Evolutionary conservation across 2,797 vertebrate species (phyloP), one percentile per base, ranked within the genome.

Genomic region (Arctocebus calabarensis): DNA sequence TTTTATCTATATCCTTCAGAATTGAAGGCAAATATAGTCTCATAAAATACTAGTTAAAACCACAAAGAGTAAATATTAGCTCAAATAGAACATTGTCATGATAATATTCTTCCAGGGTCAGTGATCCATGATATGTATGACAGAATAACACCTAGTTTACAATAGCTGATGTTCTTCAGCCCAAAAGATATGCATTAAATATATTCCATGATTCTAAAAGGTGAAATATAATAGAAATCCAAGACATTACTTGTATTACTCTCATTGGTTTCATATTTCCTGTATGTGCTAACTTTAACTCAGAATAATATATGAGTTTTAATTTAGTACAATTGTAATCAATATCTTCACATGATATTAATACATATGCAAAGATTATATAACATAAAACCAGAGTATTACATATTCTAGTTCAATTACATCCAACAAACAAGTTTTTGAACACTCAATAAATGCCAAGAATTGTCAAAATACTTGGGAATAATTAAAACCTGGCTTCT

Each of bases 341-440:
- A 77, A 93, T 17, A 93, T 82, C 32, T 81, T 94, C 48, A 61
- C 55, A 70, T 64, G 57, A 83, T 14, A 52, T 5, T 52, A 52
- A 52, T 40, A 74, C 19, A 43, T 68, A 88, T 55, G 92, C 71
- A 93, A 91, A 94, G 59, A 62, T 57, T 57, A 61, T 20, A 13
- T 82, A 57, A 93, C 74, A 84, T 79, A 90, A 90, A 96, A 66
- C 8, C 66, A 40, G 2, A 59, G 7, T 62, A 75, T 61, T 66
- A 81, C 16, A 25, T 78, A 73, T 78, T 88, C 52, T 59, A 85
- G 20, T n/a, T 96, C 19, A 79, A 73, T 73, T 87, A 90, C 90
- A 85, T 81, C 74, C 70, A 94, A 77, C 37, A 93, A 83, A 82
- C 14, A 91, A 23, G 81, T 87, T 96, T 90, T 52, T n/a, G 79